A percentile compares a stretch with the other conserved stretches of the same genome.
phyloP scores from a whole-genome alignment of 2,113 vertebrate species.

The Gymnorhina tibicen region DNA sequence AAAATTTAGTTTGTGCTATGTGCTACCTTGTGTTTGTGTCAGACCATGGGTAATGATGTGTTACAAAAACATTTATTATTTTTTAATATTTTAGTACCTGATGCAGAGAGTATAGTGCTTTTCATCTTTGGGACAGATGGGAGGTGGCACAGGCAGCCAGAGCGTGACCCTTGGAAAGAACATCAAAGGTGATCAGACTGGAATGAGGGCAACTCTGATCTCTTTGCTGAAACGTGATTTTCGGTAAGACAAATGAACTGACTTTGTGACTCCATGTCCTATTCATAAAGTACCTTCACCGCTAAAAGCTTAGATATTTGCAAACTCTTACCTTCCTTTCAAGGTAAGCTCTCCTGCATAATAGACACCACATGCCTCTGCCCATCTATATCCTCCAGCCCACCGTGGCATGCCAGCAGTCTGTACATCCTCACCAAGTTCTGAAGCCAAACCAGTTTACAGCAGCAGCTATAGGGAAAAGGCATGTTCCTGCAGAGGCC shows the following conservation, averaged over 20 bases:
- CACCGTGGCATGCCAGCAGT: accelerated
- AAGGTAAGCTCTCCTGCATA: background rate
- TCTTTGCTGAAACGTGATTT: background rate
- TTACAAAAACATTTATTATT: background rate
- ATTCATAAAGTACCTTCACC: background rate
- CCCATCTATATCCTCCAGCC: background rate
- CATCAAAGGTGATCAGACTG: background rate
- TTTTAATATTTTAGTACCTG: background rate
- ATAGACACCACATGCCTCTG: background rate
- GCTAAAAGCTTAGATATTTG: background rate
- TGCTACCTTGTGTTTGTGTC: background rate
- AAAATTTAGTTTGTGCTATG: background rate
- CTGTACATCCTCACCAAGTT: accelerated
- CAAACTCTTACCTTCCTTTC: background rate
- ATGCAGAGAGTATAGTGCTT: background rate
- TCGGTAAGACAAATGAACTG: background rate
- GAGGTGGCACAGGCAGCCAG: background rate
- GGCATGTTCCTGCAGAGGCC: background rate
- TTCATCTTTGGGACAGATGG: background rate
- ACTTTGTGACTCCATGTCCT: background rate
- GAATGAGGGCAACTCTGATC: background rate
- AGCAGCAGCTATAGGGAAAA: background rate
- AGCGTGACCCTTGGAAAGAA: background rate
- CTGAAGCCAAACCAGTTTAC: background rate
- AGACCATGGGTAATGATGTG: background rate